These are phyloP conservation scores for Ranitomeya imitator DNA, from an alignment of 2,113 vertebrate species.

Conservation along the genomic window DNA sequence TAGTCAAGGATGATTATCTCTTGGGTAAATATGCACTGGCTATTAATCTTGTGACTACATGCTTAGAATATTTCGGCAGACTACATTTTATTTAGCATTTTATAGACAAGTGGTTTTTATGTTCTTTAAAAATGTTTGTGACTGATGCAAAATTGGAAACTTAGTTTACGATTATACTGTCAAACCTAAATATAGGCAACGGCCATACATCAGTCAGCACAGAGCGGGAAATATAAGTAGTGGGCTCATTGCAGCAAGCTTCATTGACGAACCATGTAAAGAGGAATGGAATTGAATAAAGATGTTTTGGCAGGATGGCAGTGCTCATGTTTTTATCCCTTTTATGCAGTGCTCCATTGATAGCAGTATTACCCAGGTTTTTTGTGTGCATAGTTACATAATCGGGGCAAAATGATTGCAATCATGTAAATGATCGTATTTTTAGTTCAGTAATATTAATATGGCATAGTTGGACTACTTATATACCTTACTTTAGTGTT, in stretches of 20 bases:
- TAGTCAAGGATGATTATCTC: neutral
- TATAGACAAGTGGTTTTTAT: neutral
- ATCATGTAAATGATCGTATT: no score
- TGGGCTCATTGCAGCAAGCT: neutral
- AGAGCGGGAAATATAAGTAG: neutral
- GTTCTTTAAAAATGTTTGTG: neutral
- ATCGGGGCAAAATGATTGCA: no score
- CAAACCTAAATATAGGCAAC: neutral
- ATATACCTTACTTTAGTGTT: no score
- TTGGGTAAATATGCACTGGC: constrained; percentile 23
- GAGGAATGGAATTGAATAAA: neutral
- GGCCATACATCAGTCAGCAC: neutral
- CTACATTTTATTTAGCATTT: neutral
- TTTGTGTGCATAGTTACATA: no score
- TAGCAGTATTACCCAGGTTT: neutral
- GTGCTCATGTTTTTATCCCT: no score
- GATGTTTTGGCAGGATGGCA: neutral
- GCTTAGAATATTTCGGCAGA: constrained; percentile 1
- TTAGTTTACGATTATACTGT: neutral
- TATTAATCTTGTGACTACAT: constrained; percentile 32
- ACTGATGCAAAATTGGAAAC: neutral
- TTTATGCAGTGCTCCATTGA: neutral
- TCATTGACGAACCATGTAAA: neutral
- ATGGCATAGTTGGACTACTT: no score
- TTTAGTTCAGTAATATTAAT: no score